Base-by-base conservation (phyloP, 2,888 invertebrate genomes). In the Chalcis sispes region DNA sequence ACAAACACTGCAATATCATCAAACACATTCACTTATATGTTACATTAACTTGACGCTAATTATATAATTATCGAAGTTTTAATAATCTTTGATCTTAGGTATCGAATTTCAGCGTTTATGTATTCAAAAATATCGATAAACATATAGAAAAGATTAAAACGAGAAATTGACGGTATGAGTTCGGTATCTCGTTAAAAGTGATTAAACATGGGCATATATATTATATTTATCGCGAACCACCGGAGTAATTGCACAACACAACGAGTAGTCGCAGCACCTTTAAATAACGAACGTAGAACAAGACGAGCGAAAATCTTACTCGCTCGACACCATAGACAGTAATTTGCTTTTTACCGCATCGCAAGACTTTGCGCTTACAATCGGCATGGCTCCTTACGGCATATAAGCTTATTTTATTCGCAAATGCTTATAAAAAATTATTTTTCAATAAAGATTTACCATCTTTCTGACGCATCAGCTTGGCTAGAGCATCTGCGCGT, bases 251-350 rank as follows among this genome's bases (percentile, higher is more conserved):
- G 50, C 64, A 27, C 32, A 65, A 65, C 46, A 1, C 23, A 8
- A 23, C 18, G 15, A 42, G 46, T 18, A 3, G 20, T 20, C n/a
- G 50, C 64, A 29, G 15, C 50, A 48, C 50, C 50, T 50, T 65
- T 50, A 65, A 65, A 65, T 65, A 50, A 65, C 64, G 48, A 65
- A 48, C 62, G 27, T 48, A 48, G 62, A 64, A 50, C 64, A 48
- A 27, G 23, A 40, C 40, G 61, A 20, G n/a, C 27, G n/a, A 27
- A 7, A n/a, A 23, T 25, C 29, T 48, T 18, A 1, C 46, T 29
- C 18, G 10, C n/a, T n/a, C 27, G 29, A 48, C 46, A 48, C 10
- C 20, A 15, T 15, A 64, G 64, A 50, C 50, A 18, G 32, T 20
- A 65, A 65, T 65, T 50, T 32, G 64, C 50, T 29, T 62, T 62